phyloP scores from a whole-genome alignment of 2,888 invertebrate genomes.

The Pharmacophagus antenor region DNA sequence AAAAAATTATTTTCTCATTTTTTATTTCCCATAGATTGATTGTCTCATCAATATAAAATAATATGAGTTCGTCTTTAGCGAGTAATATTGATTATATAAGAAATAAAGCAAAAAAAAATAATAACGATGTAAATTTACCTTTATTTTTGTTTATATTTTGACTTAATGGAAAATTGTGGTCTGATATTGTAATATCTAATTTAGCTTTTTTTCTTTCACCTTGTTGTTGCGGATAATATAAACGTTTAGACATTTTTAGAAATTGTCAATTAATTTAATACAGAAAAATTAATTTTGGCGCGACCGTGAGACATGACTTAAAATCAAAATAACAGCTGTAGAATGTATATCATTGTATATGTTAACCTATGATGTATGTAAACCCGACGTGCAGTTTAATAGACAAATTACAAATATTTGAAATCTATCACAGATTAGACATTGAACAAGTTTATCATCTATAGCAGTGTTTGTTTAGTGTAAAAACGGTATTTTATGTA shows the following conservation, averaged over 20 bases:
- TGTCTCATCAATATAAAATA: not conserved
- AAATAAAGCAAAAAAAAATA: not conserved
- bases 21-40: not conserved
- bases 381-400: too few species aligned
- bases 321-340: not conserved
- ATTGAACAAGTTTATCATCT: too few species aligned
- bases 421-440: not conserved
- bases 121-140: constrained; percentile 52
- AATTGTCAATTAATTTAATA: not conserved
- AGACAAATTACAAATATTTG: too few species aligned
- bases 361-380: too few species aligned
- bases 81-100: too few species aligned
- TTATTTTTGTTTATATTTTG: constrained; percentile 55
- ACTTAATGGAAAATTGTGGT: constrained; percentile 72
- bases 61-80: too few species aligned
- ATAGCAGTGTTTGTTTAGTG: too few species aligned
- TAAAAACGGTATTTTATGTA: too few species aligned
- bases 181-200: constrained; percentile 64
- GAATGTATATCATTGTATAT: too few species aligned
- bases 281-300: constrained; percentile 30
- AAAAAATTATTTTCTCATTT: not conserved
- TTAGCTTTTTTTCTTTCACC: constrained; percentile 67
- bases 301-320: not conserved
- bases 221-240: constrained; percentile 53
- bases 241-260: constrained; percentile 64